Conservation (phyloP, 2,888 invertebrate species). For the Polyommatus icarus region DNA sequence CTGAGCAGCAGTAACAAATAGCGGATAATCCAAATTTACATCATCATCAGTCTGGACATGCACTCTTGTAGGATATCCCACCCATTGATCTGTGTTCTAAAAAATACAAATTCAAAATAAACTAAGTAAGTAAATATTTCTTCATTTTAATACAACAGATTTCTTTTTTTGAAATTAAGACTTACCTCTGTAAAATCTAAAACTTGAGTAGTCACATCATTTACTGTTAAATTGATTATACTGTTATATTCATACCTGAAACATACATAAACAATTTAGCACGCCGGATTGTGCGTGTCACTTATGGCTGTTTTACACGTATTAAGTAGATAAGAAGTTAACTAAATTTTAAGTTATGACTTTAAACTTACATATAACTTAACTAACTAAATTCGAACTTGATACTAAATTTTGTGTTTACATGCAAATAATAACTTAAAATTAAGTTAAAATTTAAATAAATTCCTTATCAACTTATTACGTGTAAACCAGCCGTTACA, state of each 20-base stretch:
- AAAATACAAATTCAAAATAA: background rate
- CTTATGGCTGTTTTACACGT: too few relatives aligned
- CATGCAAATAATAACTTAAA: too few relatives aligned
- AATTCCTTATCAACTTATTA: too few relatives aligned
- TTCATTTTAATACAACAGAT: background rate
- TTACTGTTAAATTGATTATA: conserved; percentile 52
- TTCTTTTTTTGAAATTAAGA: background rate
- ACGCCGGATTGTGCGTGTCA: background rate
- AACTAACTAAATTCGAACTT: too few relatives aligned
- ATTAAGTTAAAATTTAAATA: too few relatives aligned
- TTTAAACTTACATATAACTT: too few relatives aligned
- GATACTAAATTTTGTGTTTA: too few relatives aligned
- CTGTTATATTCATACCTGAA: conserved; percentile 60
- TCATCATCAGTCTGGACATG: conserved; percentile 59
- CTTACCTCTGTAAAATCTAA: conserved; percentile 66
- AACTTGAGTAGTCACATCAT: conserved; percentile 59
- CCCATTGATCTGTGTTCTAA: conserved; percentile 48
- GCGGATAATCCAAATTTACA: conserved; percentile 69
- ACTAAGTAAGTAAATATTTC: background rate
- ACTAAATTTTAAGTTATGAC: too few relatives aligned
- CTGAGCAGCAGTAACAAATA: conserved; percentile 87
- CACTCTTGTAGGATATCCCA: conserved; percentile 60
- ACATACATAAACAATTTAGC: background rate
- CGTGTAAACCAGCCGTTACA: too few relatives aligned
- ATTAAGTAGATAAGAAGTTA: too few relatives aligned